phyloP scores from a whole-genome alignment of 2,797 vertebrate genomes.

The Merluccius polli region DNA sequence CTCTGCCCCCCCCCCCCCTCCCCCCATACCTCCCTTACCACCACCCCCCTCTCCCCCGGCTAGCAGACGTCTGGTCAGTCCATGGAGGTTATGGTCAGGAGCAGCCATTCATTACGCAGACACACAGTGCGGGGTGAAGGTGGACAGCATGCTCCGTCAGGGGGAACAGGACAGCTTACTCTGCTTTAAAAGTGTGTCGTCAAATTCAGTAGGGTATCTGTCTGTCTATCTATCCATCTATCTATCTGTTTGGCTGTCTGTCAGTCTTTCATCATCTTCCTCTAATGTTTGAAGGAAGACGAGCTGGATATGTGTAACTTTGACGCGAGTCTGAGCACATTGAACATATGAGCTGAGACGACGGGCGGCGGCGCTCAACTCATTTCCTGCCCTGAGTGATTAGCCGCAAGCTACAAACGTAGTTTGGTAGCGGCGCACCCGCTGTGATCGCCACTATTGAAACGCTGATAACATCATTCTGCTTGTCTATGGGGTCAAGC shows the following conservation, averaged over 20 bases:
- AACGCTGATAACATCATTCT: constrained; percentile 33
- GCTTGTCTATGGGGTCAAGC: constrained; percentile 33
- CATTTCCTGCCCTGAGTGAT: constrained; percentile 60
- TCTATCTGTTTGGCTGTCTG: neutral
- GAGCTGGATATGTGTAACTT: constrained; percentile 43
- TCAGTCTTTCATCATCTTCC: constrained; percentile 49
- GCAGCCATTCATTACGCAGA: constrained; percentile 54
- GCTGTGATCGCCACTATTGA: constrained; percentile 66
- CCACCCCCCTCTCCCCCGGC: constrained; percentile 58
- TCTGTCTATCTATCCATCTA: neutral
- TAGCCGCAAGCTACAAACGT: constrained; percentile 59
- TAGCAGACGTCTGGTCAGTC: constrained; percentile 39
- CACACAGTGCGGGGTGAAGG: constrained; percentile 56
- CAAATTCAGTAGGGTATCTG: constrained; percentile 36
- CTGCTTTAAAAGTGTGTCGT: constrained; percentile 27
- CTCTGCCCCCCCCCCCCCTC: neutral
- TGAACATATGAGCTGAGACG: constrained; percentile 62
- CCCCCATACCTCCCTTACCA: constrained; percentile 29
- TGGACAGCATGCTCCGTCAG: constrained; percentile 41
- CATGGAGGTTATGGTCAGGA: constrained; percentile 54
- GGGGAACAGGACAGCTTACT: constrained; percentile 28
- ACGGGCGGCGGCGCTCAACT: constrained; percentile 52
- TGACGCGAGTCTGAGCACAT: constrained; percentile 61
- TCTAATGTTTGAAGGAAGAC: constrained; percentile 46
- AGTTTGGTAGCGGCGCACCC: constrained; percentile 57